Percentiles rank a stretch among this genome's conserved stretches.
Evolutionary conservation across 2,113 vertebrate genomes (phyloP).

Genomic region (Proterorhinus semilunaris): DNA sequence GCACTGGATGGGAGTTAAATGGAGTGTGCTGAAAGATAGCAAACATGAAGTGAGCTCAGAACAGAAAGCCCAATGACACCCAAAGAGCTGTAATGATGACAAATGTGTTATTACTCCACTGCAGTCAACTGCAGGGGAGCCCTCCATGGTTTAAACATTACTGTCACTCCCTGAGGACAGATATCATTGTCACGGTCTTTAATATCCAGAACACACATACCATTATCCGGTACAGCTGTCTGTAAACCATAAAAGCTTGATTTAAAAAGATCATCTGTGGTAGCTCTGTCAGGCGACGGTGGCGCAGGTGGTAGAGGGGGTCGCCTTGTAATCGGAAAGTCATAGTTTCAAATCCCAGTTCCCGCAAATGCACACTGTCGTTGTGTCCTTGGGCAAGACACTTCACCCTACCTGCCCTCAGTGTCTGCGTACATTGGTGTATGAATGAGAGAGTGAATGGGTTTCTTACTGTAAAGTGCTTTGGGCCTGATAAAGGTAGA

Average conservation of each 20-base stretch:
- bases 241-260: not conserved
- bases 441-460: no score
- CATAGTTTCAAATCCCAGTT: no score
- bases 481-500: no score
- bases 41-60: slow-evolving; percentile 39
- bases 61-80: slow-evolving; percentile 13
- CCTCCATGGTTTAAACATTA: slow-evolving; percentile 1
- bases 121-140: not conserved
- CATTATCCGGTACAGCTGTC: no score
- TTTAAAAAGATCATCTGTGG: not conserved
- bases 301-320: no score
- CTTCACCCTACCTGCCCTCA: no score
- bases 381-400: no score
- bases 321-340: no score
- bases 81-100: slow-evolving; percentile 42
- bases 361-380: no score
- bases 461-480: no score
- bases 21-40: slow-evolving; percentile 44
- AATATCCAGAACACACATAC: no score
- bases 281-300: not conserved
- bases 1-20: slow-evolving; percentile 36
- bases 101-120: slow-evolving; percentile 15
- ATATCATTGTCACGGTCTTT: not conserved
- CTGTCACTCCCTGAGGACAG: not conserved
- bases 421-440: no score